Base-by-base conservation (phyloP, 2,888 invertebrate genomes). In the Eupeodes luniger region DNA sequence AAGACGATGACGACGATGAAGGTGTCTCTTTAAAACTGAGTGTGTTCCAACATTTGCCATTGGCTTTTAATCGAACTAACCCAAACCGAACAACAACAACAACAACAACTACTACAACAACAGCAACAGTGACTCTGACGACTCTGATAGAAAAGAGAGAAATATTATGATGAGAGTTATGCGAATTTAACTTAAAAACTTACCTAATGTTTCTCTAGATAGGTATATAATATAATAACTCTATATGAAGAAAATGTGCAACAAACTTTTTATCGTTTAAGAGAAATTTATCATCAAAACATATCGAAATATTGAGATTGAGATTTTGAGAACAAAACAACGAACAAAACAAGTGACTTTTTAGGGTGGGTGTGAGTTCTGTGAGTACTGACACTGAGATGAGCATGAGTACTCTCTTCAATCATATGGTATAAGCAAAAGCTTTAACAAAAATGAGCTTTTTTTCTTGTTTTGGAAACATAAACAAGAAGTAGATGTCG, bases 21-120 rank as follows among this genome's bases (percentile, higher is more conserved):
- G 67, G 62, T 62, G 74, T 87, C 87, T 87, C 87, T 87, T 83
- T 81, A 75, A 83, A 74, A 87, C 87, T 87, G 87, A 87, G 80
- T 66, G 55, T 55, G 44, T 81, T 72, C 74, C 69, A 84, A 74
- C 87, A 84, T 44, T 87, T 77, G 83, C 76, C 57, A 49, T 77
- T 83, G 80, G 77, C 80, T 87, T 87, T 87, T 81, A 84, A 84
- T 84, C 84, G 59, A 77, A 77, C 72, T 27, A 27, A 59, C 11
- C 19, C 51, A 1, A 53, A n/a, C 40, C 12, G 9, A 40, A 40
- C 10, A 27, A 27, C 27, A 27, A 27, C 27, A 27, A 27, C 27
- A 1, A 27, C 27, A 27, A 27, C 27, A 2, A 27, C 27, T 1
- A 27, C 27, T 2, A 27, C 27, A 27, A 27, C 2, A 27, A 27